Evolutionary conservation across 2,797 vertebrate species (phyloP), one percentile per base, ranked within the genome.

Genomic region (Intellagama lesueurii): DNA sequence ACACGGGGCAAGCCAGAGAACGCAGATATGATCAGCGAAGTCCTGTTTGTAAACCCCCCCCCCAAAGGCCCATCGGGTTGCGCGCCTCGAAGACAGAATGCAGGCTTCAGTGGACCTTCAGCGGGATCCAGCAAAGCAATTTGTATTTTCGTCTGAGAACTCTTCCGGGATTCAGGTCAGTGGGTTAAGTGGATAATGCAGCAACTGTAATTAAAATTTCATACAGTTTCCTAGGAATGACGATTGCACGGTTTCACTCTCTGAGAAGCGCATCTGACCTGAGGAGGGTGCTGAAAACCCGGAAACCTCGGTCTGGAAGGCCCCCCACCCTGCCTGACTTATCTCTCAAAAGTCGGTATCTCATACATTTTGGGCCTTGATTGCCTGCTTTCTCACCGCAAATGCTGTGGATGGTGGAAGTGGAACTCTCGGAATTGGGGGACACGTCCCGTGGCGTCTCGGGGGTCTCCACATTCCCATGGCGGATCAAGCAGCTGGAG

Each of bases 391-490:
- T 85, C 98, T 98, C 91, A 98, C 98, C 98, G 0, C 98, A 99
- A 85, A 98, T 98, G 94, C 98, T 98, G 93, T 98, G 98, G 70
- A 97, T 96, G 83, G 95, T 96, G 75, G 98, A 98, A 16, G 97
- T 94, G 3, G 98, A 97, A 0, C 97, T 97, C 85, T 99, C 98
- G 0, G 98, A 98, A 94, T 96, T 98, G 68, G 98, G 98, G 32
- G 98, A 98, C 56, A 98, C 98, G 93, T 98, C 98, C 88, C 96
- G 97, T 82, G 96, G 97, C 68, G 97, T 98, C n/a, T 98, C 98
- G 0, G 96, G 95, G 60, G 97, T 92, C 66, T 98, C 97, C 44
- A 81, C 88, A 1, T 76, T 90, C n/a, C 84, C 88, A n/a, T 90
- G 88, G 72, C 88, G 88, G 5, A 90, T 90, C 82, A 91, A 78